Conservation (phyloP, 1,140 invertebrate genomes). For the Pinna nobilis region DNA sequence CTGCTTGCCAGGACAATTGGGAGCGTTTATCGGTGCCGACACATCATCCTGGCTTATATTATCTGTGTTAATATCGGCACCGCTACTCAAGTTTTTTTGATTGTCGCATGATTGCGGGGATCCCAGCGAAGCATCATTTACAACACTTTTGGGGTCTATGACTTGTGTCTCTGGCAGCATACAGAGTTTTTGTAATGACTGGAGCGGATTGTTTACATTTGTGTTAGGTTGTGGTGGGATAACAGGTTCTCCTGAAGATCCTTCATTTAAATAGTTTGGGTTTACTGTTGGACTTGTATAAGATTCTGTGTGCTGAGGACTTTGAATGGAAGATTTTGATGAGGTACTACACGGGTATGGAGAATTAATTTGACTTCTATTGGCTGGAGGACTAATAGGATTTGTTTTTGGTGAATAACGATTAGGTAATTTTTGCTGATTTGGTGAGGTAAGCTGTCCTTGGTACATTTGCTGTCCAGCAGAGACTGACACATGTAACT, state of each 20-base stretch:
- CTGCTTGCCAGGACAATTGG: neutral
- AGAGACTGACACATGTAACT: conserved; percentile 47
- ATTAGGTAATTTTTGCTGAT: conserved; percentile 22
- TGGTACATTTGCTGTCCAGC: conserved; percentile 24
- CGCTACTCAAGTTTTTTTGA: conserved; percentile 69
- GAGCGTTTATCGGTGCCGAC: conserved; percentile 37
- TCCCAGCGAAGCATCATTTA: conserved; percentile 65
- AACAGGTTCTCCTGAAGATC: conserved; percentile 13
- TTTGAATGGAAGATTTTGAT: conserved; percentile 34
- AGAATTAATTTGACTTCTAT: conserved; percentile 36
- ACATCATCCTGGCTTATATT: conserved; percentile 23
- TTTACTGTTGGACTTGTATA: conserved; percentile 9
- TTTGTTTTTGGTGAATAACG: conserved; percentile 41
- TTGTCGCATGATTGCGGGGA: conserved; percentile 53
- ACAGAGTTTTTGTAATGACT: conserved; percentile 71
- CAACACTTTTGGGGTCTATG: conserved; percentile 71
- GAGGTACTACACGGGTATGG: conserved; percentile 38
- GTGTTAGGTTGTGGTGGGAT: neutral
- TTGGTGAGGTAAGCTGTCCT: conserved; percentile 27
- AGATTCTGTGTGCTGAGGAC: conserved; percentile 28
- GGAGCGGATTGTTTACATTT: conserved; percentile 56
- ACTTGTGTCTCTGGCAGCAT: conserved; percentile 71
- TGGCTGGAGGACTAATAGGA: conserved; percentile 34
- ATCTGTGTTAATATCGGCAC: conserved; percentile 52
- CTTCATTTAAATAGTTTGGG: neutral